Evolutionary conservation across 2,888 invertebrate species (phyloP), one percentile per base, ranked within the genome.

Genomic region (Mongoloraphidia duomilia): DNA sequence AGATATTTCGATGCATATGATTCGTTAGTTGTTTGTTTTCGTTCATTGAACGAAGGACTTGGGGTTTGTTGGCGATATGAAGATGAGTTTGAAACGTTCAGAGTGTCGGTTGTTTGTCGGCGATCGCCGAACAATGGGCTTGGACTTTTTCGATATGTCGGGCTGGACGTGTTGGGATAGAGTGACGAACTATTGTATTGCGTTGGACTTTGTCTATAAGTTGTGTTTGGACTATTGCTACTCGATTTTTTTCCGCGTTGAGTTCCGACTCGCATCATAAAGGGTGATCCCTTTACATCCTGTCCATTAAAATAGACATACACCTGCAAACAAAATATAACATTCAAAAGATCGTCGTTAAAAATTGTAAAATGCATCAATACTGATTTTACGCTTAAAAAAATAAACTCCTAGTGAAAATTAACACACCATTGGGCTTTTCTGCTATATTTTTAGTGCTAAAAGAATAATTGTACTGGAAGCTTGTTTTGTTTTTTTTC

Each of bases 281-380:
- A 90, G 33, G 91, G 91, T 10, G 90, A 91, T 6, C 90, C 94
- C 64, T 77, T 76, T n/a, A 86, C 80, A 46, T 75, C 74, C 62
- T 84, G 83, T 9, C 93, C 94, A 64, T 95, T 95, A 70, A 94
- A 96, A 64, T 91, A 93, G 34, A 95, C 82, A 65, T 94, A 93
- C 38, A 93, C 78, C 70, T 82, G 68, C 49, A 64, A 66, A 58
- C 52, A 49, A 41, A 44, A 43, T 6, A 26, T 26, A 26, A 26
- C 3, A 6, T 26, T 26, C 26, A 26, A 26, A 3, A 26, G 6
- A 26, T 26, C 26, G 26, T 26, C 3, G 6, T 6, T n/a, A n/a
- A n/a, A n/a, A n/a, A n/a, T n/a, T n/a, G n/a, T n/a, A n/a, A n/a
- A n/a, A 17, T 17, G 4, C 4, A 4, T 17, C 17, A 3, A 17